phyloP scores from a whole-genome alignment of 2,797 vertebrate species.

The Microctenopoma stevenorrisi region DNA sequence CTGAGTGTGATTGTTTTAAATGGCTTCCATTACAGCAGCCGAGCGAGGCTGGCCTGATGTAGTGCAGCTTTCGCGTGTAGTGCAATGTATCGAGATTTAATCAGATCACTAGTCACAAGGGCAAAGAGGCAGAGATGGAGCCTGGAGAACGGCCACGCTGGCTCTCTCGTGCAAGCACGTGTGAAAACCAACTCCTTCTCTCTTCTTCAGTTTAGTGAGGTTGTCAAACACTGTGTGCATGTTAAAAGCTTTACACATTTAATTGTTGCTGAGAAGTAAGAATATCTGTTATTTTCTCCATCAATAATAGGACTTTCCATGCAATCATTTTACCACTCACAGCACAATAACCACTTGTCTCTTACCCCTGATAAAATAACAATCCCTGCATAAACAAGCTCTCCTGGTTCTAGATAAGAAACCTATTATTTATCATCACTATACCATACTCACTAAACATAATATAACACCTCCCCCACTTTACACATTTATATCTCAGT shows the following conservation, averaged over 20 bases:
- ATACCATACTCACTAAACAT: no score
- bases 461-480: no score
- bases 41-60: slow-evolving; percentile 42
- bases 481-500: no score
- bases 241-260: background rate
- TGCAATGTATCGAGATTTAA: slow-evolving; percentile 66
- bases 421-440: no score
- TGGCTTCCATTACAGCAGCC: slow-evolving; percentile 60
- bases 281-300: background rate
- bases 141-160: slow-evolving; percentile 43
- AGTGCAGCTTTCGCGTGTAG: slow-evolving; percentile 60
- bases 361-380: no score
- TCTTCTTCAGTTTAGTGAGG: background rate
- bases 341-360: no score
- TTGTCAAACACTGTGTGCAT: background rate
- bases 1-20: slow-evolving; percentile 70
- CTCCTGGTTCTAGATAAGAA: no score
- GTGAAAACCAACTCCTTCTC: slow-evolving; percentile 16
- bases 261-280: background rate
- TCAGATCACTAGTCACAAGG: slow-evolving; percentile 69
- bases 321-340: no score
- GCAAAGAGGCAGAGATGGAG: slow-evolving; percentile 58
- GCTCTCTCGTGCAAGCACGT: slow-evolving; percentile 41
- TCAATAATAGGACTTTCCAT: no score
- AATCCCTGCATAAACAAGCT: no score